phyloP scores from a whole-genome alignment of 2,888 invertebrate species.

The Ormyrus rosae region DNA sequence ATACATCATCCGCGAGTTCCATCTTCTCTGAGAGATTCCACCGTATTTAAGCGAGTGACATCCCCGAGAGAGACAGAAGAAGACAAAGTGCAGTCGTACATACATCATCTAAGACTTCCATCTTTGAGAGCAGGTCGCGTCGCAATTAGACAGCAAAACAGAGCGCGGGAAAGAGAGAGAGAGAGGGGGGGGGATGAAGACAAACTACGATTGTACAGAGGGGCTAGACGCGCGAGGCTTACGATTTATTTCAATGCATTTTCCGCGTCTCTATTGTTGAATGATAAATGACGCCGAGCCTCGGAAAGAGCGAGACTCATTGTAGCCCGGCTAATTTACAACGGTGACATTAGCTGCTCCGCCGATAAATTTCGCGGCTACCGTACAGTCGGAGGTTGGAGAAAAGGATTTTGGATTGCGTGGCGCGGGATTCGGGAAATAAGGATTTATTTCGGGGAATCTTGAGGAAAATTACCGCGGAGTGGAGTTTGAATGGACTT shows the following conservation, averaged over 20 bases:
- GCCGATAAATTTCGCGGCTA: slow-evolving; percentile 12
- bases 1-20: no score
- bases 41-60: no score
- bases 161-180: not conserved
- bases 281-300: slow-evolving; percentile 38
- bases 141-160: not conserved
- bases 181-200: not conserved
- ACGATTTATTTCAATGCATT: slow-evolving; percentile 46
- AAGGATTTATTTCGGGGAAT: no score
- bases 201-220: not conserved
- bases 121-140: not conserved
- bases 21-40: no score
- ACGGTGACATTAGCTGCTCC: slow-evolving; percentile 15
- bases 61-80: not conserved
- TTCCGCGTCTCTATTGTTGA: slow-evolving; percentile 23
- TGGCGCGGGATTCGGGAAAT: no score
- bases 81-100: slow-evolving; percentile 6
- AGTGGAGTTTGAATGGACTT: no score
- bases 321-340: slow-evolving; percentile 28
- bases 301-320: not conserved
- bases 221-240: not conserved
- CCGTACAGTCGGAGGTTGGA: no score
- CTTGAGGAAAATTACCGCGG: no score
- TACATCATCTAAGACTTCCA: not conserved
- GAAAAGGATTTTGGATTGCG: not conserved